phyloP scores from a whole-genome alignment of 2,888 invertebrate species.

The Cyclophora punctaria region DNA sequence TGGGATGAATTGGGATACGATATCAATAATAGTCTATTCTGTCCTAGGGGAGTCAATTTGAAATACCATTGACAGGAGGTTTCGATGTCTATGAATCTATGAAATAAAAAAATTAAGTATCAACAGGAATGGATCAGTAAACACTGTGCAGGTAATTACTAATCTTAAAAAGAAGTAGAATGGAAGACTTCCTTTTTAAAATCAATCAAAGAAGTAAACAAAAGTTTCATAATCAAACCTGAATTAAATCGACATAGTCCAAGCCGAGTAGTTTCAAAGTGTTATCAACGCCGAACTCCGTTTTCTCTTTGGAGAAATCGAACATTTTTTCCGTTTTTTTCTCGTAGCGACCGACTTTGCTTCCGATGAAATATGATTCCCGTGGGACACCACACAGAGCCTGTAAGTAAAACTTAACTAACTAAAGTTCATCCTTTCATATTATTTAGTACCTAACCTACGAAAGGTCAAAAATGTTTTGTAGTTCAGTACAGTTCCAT shows the following conservation, averaged over 20 bases:
- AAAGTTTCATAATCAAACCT: constrained; percentile 69
- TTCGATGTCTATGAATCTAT: no score
- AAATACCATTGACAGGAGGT: no score
- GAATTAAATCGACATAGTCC: constrained; percentile 91
- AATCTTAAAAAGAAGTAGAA: no score
- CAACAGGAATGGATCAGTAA: no score
- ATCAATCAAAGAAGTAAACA: not conserved
- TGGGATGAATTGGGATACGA: no score
- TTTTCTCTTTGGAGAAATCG: constrained; percentile 87
- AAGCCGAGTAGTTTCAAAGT: constrained; percentile 83
- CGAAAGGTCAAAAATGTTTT: no score
- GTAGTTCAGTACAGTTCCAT: no score
- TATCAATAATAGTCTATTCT: no score
- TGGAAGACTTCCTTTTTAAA: not conserved
- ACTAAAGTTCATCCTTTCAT: not conserved
- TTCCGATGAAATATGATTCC: constrained; percentile 89
- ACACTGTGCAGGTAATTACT: no score
- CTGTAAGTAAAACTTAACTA: constrained; percentile 39
- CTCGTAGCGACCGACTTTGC: constrained; percentile 93
- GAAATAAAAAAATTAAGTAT: no score
- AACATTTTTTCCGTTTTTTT: constrained; percentile 83
- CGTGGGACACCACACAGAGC: constrained; percentile 87
- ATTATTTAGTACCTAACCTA: not conserved
- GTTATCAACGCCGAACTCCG: constrained; percentile 82
- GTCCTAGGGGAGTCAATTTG: no score